These are phyloP conservation scores for Phalacrocorax brasilianus DNA, from an alignment of 2,113 vertebrate species.

Conservation along the genomic window DNA sequence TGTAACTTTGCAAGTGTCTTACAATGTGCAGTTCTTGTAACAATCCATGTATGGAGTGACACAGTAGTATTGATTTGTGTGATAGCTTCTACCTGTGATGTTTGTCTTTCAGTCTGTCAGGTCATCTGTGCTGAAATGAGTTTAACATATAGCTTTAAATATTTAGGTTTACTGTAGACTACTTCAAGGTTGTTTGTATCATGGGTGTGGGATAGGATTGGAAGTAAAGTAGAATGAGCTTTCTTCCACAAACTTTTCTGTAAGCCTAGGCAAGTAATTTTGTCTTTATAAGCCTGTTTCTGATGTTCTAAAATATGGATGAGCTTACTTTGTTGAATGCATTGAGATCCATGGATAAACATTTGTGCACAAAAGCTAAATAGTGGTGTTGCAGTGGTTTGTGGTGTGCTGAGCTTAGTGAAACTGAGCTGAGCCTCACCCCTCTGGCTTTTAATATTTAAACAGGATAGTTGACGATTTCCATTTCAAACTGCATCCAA, in stretches of 20 bases:
- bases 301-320: neutral
- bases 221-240: neutral
- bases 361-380: neutral
- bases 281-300: neutral
- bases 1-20: neutral
- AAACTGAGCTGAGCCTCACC: neutral
- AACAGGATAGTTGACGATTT: neutral
- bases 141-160: neutral
- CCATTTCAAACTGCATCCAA: neutral
- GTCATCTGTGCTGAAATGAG: neutral
- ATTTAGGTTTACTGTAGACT: neutral
- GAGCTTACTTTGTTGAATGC: neutral
- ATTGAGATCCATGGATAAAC: neutral
- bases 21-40: neutral
- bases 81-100: neutral
- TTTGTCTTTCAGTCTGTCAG: constrained; percentile 3
- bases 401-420: neutral
- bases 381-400: neutral
- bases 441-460: constrained; percentile 35
- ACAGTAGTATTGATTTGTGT: neutral
- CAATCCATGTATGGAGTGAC: neutral
- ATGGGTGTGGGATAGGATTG: neutral
- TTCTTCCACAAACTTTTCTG: neutral
- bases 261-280: neutral
- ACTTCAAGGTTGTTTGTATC: neutral